Evolutionary conservation across 2,797 vertebrate genomes (phyloP).

Genomic region (Schizopygopsis pylzovi): DNA sequence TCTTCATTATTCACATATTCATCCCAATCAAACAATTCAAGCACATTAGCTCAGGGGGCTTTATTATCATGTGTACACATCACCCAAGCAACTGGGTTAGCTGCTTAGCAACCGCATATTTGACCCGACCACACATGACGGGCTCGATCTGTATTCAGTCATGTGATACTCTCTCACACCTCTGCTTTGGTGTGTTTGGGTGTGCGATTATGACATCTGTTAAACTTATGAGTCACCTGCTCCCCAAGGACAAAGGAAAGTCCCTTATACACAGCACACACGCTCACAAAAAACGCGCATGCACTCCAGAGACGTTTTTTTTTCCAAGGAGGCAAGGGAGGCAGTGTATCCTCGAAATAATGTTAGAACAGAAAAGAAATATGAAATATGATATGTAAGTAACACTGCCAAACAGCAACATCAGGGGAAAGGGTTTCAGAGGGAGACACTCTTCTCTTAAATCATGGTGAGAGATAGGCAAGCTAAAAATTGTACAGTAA

Average conservation of each 20-base stretch:
- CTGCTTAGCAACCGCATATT: conserved; percentile 39
- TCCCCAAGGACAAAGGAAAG: conserved; percentile 28
- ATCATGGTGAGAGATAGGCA: neutral
- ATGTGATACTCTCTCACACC: conserved; percentile 29
- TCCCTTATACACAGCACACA: conserved; percentile 4
- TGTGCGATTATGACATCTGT: conserved; percentile 40
- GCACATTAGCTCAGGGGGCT: conserved; percentile 20
- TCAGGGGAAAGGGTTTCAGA: neutral
- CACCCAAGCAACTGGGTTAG: conserved; percentile 46
- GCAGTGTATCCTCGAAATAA: neutral
- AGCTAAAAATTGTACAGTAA: neutral
- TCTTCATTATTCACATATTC: conserved; percentile 48
- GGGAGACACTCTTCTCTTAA: neutral
- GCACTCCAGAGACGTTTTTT: conserved; percentile 12
- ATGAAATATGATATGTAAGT: neutral
- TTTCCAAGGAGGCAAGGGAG: neutral
- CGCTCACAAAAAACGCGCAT: conserved; percentile 1
- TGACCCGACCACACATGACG: neutral
- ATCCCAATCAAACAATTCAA: conserved; percentile 35
- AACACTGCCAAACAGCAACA: neutral
- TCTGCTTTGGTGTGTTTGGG: conserved; percentile 20
- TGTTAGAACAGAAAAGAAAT: neutral
- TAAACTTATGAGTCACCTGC: conserved; percentile 47
- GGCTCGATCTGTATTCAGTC: conserved; percentile 7
- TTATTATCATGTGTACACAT: conserved; percentile 52